A percentile compares a stretch with the other conserved stretches of the same genome.
Conservation (phyloP, 1,140 invertebrate genomes). For the Globodera ellingtonae region DNA sequence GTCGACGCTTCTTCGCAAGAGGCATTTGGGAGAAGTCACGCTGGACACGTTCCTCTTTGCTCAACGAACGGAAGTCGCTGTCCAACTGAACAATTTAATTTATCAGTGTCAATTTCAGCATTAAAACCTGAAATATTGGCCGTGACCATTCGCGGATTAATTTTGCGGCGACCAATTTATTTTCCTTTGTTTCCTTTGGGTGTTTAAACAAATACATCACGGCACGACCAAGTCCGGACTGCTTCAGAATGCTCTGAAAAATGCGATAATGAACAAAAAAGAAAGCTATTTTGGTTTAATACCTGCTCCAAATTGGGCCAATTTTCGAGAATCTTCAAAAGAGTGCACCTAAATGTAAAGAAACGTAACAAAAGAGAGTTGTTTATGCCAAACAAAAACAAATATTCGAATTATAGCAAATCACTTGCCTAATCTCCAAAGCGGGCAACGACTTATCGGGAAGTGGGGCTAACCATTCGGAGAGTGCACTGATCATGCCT, state of each 20-base stretch:
- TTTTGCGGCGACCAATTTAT: constrained; percentile 84
- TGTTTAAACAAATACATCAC: constrained; percentile 99
- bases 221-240: constrained; percentile 86
- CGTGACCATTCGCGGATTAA: constrained; percentile 76
- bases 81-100: constrained; percentile 48
- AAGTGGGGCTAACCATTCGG: constrained; percentile 79
- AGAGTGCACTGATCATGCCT: constrained; percentile 57
- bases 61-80: constrained; percentile 83
- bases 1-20: constrained; percentile 69
- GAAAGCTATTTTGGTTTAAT: constrained; percentile 57
- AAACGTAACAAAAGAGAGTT: constrained; percentile 64
- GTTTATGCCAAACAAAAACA: constrained; percentile 6
- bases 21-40: constrained; percentile 86
- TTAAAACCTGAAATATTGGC: constrained; percentile 59
- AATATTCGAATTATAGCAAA: neutral
- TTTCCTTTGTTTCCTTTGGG: constrained; percentile 91
- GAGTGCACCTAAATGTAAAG: constrained; percentile 75
- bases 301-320: constrained; percentile 51
- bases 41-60: constrained; percentile 78
- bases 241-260: constrained; percentile 76
- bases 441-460: constrained; percentile 93
- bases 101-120: neutral
- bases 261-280: constrained; percentile 79
- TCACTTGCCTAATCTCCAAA: constrained; percentile 76
- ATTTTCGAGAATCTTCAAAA: constrained; percentile 75